A percentile compares a stretch with the other conserved stretches of the same genome.
These are phyloP conservation scores for Euphydryas editha DNA, from an alignment of 2,888 invertebrate species.

Conservation along the genomic window DNA sequence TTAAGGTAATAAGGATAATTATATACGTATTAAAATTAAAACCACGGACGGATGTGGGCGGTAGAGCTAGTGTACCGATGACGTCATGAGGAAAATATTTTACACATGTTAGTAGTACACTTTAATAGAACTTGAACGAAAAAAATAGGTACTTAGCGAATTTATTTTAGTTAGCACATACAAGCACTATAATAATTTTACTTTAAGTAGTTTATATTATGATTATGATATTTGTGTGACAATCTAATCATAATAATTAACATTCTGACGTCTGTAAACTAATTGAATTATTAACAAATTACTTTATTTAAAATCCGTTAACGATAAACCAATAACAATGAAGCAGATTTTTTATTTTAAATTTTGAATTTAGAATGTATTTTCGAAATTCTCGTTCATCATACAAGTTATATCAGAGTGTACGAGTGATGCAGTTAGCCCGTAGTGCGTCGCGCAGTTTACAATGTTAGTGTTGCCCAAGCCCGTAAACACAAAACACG, in stretches of 20 bases:
- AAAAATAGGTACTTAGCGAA: too few species aligned
- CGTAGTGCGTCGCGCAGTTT: constrained; percentile 29
- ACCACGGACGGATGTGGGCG: not conserved
- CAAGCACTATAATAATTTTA: too few species aligned
- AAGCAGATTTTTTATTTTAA: not conserved
- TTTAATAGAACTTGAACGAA: not conserved
- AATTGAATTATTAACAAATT: not conserved
- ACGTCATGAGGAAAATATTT: constrained; percentile 15
- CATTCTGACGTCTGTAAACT: not conserved
- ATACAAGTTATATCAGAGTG: not conserved
- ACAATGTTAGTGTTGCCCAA: constrained; percentile 47
- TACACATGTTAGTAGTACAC: not conserved
- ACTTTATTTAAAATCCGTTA: not conserved
- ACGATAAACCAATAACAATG: not conserved
- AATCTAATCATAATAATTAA: not conserved
- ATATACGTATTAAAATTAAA: not conserved
- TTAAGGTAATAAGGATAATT: not conserved
- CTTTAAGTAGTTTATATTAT: too few species aligned
- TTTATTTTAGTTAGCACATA: too few species aligned
- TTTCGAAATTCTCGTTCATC: not conserved
- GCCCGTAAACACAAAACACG: constrained; percentile 57
- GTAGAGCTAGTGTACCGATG: constrained; percentile 26
- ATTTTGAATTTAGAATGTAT: not conserved
- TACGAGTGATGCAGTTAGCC: not conserved
- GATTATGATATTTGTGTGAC: too few species aligned